These are phyloP conservation scores for Drosophila bunnanda DNA, from an alignment of 2,888 invertebrate species.

Conservation along the genomic window DNA sequence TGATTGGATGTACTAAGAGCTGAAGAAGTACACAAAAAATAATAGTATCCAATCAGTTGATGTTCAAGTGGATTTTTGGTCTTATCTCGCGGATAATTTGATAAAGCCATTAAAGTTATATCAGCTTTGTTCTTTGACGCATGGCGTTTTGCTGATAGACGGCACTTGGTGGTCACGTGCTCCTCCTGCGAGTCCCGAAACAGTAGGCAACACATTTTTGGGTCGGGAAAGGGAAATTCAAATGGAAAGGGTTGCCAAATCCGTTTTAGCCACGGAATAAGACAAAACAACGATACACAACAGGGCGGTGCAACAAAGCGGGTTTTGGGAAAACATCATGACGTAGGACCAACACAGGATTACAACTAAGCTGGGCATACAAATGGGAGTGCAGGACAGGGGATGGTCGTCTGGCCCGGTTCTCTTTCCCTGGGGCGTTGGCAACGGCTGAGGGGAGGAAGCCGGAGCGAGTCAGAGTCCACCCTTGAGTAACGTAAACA, in stretches of 20 bases:
- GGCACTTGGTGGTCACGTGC: conserved; percentile 40
- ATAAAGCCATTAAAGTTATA: conserved; percentile 2
- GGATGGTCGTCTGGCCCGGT: conserved; percentile 13
- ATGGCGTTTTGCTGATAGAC: conserved; percentile 2
- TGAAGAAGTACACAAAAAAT: not conserved
- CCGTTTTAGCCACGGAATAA: conserved; percentile 33
- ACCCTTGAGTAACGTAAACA: conserved; percentile 34
- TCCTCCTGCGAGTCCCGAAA: conserved; percentile 20
- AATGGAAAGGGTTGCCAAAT: conserved; percentile 37
- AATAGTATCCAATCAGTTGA: not conserved
- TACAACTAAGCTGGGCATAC: conserved; percentile 45
- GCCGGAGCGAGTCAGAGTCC: conserved; percentile 10
- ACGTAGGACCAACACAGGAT: conserved; percentile 62
- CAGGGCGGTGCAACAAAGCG: conserved; percentile 59
- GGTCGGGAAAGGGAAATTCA: not conserved
- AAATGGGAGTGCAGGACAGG: conserved; percentile 7
- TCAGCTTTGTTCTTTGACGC: conserved; percentile 28
- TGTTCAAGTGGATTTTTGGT: not conserved
- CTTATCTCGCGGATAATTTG: conserved; percentile 1
- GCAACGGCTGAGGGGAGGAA: conserved; percentile 6
- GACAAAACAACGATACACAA: conserved; percentile 30
- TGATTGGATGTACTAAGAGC: not conserved
- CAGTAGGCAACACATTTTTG: conserved; percentile 11
- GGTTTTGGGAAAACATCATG: conserved; percentile 58
- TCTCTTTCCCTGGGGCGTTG: conserved; percentile 10